phyloP scores from a whole-genome alignment of 37 sponge, comb jelly and placozoan genomes.

The Petrosia ficiformis region DNA sequence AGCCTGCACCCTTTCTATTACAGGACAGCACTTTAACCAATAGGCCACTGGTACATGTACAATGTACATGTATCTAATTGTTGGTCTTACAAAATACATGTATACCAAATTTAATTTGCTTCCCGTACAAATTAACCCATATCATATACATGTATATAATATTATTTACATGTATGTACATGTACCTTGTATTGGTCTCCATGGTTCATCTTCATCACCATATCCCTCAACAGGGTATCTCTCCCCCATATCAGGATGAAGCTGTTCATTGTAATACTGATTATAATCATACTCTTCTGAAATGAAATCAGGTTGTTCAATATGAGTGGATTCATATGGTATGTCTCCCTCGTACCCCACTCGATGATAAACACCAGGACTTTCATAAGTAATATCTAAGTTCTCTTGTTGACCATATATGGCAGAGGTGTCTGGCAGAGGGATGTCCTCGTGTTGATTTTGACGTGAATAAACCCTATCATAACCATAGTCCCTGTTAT shows the following conservation, averaged over 20 bases:
- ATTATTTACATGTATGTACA: not conserved
- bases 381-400: not conserved
- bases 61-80: too few species aligned
- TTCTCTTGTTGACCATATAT: not conserved
- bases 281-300: too few species aligned
- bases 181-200: not conserved
- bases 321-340: slow-evolving; percentile 1
- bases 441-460: not conserved
- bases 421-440: not conserved
- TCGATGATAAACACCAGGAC: not conserved
- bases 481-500: not conserved
- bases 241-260: not conserved
- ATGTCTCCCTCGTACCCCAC: too few species aligned
- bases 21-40: too few species aligned
- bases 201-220: not conserved
- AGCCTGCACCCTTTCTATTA: too few species aligned
- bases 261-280: not conserved
- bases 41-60: too few species aligned
- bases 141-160: too few species aligned
- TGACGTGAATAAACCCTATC: not conserved
- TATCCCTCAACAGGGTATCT: not conserved
- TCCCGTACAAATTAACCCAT: too few species aligned
- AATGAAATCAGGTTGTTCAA: not conserved
- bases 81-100: too few species aligned
- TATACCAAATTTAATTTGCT: too few species aligned